Evolutionary conservation across 2,113 vertebrate species (phyloP), one percentile per base, ranked within the genome.

Genomic region (Pleuronectes platessa): DNA sequence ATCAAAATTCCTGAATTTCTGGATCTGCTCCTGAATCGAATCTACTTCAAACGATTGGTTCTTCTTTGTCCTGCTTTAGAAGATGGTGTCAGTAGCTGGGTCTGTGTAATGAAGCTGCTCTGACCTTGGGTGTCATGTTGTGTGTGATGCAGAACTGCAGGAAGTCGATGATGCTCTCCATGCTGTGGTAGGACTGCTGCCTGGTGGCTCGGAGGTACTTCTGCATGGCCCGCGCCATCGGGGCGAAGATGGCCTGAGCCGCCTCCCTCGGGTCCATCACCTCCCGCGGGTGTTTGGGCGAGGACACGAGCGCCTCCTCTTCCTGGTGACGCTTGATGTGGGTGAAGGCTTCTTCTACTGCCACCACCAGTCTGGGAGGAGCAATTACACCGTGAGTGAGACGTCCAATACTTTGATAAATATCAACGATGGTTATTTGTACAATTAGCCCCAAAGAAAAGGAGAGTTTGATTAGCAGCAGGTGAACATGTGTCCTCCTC

Each of bases 181-280:
- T 99, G 86, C 94, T 97, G 93, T 98, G 97, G 92, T 95, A 98
- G 1, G 96, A 95, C 92, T 98, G 97, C 89, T 99, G 97, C 82
- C 97, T 95, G 20, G 97, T 98, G 83, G 96, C 96, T 0, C 97
- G 93, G 5, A 99, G 94, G 93, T 97, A 99, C 63, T 99, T 99
- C 94, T 99, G 97, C 97, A 99, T 97, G 92, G 97, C 97, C 0
- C 97, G 91, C 0, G 97, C 97, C 97, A 98, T 98, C 66, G 97
- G 97, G 6, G 97, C 97, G 0, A 99, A 98, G 84, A 99, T 97
- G 82, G 97, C 97, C 76, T 98, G 97, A 0, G 97, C 97, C 0
- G 97, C 97, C 84, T 99, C 97, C 7, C 97, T 93, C 0, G 97
- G 97, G 85, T 98, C 97, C 97, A 98, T 98, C 72, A 97, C 88